Percentiles rank a stretch among this genome's conserved stretches.
Evolutionary conservation across 2,797 vertebrate species (phyloP).

Genomic region (Phylloscopus collybita): DNA sequence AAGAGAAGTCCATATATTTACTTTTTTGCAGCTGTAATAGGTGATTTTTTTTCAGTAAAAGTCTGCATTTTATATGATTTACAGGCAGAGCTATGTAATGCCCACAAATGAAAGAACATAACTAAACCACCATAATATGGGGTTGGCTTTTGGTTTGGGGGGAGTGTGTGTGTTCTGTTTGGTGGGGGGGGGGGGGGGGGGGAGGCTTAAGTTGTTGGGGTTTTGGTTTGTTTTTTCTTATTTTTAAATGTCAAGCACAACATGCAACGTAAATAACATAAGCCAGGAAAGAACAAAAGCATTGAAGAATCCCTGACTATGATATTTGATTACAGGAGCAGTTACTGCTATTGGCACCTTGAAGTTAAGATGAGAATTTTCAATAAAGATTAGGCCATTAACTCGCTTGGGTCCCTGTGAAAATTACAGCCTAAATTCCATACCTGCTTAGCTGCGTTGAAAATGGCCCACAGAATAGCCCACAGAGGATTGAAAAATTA

Average conservation of each 20-base stretch:
- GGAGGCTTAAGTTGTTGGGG: not conserved
- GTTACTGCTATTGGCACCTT: constrained; percentile 1
- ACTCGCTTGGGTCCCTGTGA: constrained; percentile 12
- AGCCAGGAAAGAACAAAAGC: not conserved
- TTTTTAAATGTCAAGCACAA: not conserved
- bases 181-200: not conserved
- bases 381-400: not conserved
- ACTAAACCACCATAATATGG: not conserved
- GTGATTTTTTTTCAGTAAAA: not conserved
- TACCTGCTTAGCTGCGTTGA: constrained; percentile 1
- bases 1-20: constrained; percentile 24
- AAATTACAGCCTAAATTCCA: constrained; percentile 24
- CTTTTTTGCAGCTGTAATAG: constrained; percentile 16
- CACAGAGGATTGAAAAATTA: constrained; percentile 15
- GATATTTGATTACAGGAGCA: constrained; percentile 12
- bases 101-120: not conserved
- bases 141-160: not conserved
- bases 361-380: constrained; percentile 10
- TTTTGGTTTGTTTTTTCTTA: not conserved
- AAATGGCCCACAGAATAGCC: not conserved
- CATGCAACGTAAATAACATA: not conserved
- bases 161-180: not conserved
- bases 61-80: constrained; percentile 11
- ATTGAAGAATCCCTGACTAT: not conserved
- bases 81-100: not conserved